phyloP scores from a whole-genome alignment of 2,888 invertebrate species.

The Drosophila mettleri region DNA sequence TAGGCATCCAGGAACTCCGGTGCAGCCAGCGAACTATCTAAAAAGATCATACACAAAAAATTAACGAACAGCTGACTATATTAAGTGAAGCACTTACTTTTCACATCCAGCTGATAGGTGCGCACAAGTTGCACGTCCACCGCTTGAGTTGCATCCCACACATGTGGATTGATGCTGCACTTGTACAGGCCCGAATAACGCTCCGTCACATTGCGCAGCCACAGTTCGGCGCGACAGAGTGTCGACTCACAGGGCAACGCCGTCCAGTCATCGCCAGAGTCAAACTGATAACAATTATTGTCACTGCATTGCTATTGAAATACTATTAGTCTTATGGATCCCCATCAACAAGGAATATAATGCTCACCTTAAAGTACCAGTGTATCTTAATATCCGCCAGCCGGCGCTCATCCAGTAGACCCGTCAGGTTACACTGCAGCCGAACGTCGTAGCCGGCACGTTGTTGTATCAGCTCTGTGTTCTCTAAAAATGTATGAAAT shows the following conservation, averaged over 20 bases:
- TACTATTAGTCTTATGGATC: background rate
- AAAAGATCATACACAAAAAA: background rate
- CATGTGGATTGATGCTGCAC: conserved; percentile 82
- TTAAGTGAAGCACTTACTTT: conserved; percentile 64
- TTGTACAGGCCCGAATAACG: conserved; percentile 84
- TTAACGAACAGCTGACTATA: background rate
- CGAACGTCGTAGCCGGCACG: conserved; percentile 80
- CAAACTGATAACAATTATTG: conserved; percentile 72
- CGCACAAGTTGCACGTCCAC: conserved; percentile 83
- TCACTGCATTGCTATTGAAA: conserved; percentile 80
- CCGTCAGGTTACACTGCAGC: conserved; percentile 80
- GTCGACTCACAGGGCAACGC: conserved; percentile 80
- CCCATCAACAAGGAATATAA: background rate
- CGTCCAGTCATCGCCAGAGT: conserved; percentile 75
- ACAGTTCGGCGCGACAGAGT: conserved; percentile 76
- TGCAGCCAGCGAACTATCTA: conserved; percentile 76
- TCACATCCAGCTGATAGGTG: conserved; percentile 83
- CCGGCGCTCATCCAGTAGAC: conserved; percentile 71
- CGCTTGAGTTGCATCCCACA: conserved; percentile 66
- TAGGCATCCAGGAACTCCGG: conserved; percentile 82
- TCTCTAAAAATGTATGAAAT: conserved; percentile 65
- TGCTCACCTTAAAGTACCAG: conserved; percentile 83
- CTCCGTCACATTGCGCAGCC: conserved; percentile 82
- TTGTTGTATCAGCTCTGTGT: conserved; percentile 83
- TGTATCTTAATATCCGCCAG: conserved; percentile 72